Conservation (phyloP, 2,888 invertebrate genomes). For the Scaptomyza caliginosa region DNA sequence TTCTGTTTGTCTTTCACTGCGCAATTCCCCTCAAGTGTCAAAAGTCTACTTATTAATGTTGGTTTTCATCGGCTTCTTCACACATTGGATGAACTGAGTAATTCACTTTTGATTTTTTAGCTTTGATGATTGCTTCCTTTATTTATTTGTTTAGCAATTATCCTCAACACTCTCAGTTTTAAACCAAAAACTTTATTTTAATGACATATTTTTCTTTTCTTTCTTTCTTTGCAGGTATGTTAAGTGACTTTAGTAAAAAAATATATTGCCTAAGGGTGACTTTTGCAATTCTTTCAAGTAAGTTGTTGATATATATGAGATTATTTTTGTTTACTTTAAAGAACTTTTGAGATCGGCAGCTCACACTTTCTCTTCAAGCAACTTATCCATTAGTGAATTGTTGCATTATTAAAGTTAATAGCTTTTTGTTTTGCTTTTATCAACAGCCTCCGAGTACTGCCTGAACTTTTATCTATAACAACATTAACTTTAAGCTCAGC, state of each 20-base stretch:
- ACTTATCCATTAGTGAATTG: neutral
- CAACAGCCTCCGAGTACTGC: conserved; percentile 19
- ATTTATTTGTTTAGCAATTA: conserved; percentile 67
- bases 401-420: conserved; percentile 21
- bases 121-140: conserved; percentile 47
- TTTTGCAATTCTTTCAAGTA: conserved; percentile 14
- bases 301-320: neutral
- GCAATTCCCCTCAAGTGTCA: conserved; percentile 47
- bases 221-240: conserved; percentile 52
- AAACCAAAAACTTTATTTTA: conserved; percentile 40
- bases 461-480: conserved; percentile 38
- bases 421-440: conserved; percentile 23
- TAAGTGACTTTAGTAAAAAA: neutral
- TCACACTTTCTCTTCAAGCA: neutral
- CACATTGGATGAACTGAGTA: conserved; percentile 40
- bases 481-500: conserved; percentile 53
- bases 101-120: conserved; percentile 44
- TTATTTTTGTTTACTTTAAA: neutral
- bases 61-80: conserved; percentile 27
- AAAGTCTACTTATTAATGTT: conserved; percentile 43
- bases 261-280: neutral
- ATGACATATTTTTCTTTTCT: conserved; percentile 38
- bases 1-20: conserved; percentile 45
- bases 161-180: conserved; percentile 46
- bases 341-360: neutral